These are phyloP conservation scores for mouse (Mus musculus) DNA, from an alignment of 2,113 vertebrate genomes.

Conservation along the genomic window GRCm39 chr2:37585501-37586000, in stretches of 20 bases:
- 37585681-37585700: slow-evolving; percentile 26
- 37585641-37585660: slow-evolving; percentile 1
- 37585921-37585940: neutral
- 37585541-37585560: slow-evolving; percentile 50
- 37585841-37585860: neutral
- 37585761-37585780: slow-evolving; percentile 39
- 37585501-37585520: slow-evolving; percentile 43
- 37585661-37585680: slow-evolving; percentile 53
- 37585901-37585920: neutral
- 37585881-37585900: neutral
- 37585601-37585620: slow-evolving; percentile 28
- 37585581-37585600: neutral
- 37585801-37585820: slow-evolving; percentile 49
- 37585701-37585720: slow-evolving; percentile 38
- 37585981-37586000: neutral
- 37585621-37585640: slow-evolving; percentile 50
- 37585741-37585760: slow-evolving; percentile 37
- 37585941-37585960: neutral
- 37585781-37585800: slow-evolving; percentile 16
- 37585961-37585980: neutral
- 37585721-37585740: slow-evolving; percentile 22
- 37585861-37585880: neutral
- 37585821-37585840: slow-evolving; percentile 22
- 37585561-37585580: slow-evolving; percentile 58
- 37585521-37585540: slow-evolving; percentile 35